A percentile compares a stretch with the other conserved stretches of the same genome.
Evolutionary conservation across 1,140 invertebrate species (phyloP).

Genomic region (Drosophila equinoxialis): DNA sequence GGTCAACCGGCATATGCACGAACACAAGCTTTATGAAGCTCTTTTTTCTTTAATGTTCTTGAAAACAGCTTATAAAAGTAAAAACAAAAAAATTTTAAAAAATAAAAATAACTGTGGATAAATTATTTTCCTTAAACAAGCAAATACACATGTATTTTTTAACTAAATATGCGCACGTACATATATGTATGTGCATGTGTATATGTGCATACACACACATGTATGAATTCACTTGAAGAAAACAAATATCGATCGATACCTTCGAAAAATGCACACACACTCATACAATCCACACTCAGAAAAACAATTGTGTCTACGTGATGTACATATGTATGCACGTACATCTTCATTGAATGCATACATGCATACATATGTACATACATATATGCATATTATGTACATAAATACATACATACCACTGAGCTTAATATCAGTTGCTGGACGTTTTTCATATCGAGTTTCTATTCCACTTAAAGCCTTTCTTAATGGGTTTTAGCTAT

Average conservation of each 20-base stretch:
- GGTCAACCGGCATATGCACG: too few species aligned
- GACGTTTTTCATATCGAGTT: constrained; percentile 1
- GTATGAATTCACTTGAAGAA: constrained; percentile 1
- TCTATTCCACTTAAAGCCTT: background rate
- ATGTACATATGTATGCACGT: background rate
- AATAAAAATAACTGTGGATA: background rate
- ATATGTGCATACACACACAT: background rate
- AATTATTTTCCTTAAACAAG: background rate
- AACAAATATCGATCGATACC: constrained; percentile 17
- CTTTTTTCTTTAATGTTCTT: background rate
- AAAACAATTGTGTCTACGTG: constrained; percentile 8
- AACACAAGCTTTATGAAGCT: too few species aligned
- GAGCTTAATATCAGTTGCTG: background rate
- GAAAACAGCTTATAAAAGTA: too few species aligned
- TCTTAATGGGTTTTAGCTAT: background rate
- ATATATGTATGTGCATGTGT: background rate
- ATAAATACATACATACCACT: constrained; percentile 5
- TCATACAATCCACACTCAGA: constrained; percentile 14
- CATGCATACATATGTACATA: background rate
- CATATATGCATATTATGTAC: background rate
- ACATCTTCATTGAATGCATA: background rate
- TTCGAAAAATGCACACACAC: constrained; percentile 9
- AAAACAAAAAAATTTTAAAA: background rate
- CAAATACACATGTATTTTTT: background rate
- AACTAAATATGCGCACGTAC: background rate